Evolutionary conservation across 53 echinoderm and acorn worm genomes (phyloP).

Genomic region (Paracentrotus lividus): DNA sequence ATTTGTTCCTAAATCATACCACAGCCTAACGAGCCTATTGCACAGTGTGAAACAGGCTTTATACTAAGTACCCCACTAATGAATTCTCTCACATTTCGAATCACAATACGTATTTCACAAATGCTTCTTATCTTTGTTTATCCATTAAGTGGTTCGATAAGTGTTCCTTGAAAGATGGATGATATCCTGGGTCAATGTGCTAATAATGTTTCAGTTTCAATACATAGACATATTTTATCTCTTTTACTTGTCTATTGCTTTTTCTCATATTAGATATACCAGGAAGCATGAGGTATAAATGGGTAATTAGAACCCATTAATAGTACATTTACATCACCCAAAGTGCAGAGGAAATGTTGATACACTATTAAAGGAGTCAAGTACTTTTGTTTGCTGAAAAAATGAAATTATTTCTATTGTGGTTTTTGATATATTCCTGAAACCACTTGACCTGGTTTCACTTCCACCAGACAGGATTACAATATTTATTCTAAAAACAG

Average conservation of each 20-base stretch:
- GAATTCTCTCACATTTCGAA: too few relatives aligned
- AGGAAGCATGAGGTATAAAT: background rate
- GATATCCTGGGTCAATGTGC: background rate
- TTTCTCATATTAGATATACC: background rate
- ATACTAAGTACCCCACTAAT: too few relatives aligned
- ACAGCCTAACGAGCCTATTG: too few relatives aligned
- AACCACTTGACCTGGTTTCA: conserved; percentile 39
- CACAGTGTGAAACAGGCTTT: too few relatives aligned
- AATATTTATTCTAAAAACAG: conserved; percentile 23
- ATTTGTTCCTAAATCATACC: too few relatives aligned
- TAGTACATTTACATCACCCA: conserved; percentile 31
- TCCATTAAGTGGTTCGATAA: background rate
- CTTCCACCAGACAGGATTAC: conserved; percentile 10
- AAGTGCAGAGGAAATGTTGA: conserved; percentile 36
- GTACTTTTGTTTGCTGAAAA: conserved; percentile 43
- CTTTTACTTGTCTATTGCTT: background rate
- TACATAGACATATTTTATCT: conserved; percentile 12
- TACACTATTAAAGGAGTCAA: conserved; percentile 19
- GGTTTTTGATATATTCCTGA: conserved; percentile 35
- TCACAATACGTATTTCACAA: background rate
- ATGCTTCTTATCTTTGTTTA: background rate
- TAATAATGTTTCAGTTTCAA: background rate
- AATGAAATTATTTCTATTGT: conserved; percentile 45
- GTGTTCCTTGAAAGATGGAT: too few relatives aligned
- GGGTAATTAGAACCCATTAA: conserved; percentile 47